Conservation (phyloP, 2,797 vertebrate genomes). For the Eurystomus glaucurus region DNA sequence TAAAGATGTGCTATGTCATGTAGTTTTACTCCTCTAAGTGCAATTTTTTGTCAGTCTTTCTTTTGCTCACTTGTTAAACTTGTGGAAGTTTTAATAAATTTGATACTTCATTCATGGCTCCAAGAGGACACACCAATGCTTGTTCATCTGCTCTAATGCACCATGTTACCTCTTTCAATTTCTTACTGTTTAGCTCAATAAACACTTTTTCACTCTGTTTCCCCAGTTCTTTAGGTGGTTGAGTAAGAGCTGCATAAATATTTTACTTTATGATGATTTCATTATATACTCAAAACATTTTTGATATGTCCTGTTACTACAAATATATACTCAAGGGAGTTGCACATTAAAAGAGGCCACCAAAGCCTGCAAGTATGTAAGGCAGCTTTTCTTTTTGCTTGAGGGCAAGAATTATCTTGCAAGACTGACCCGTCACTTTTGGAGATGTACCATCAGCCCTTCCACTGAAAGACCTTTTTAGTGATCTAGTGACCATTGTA, state of each 20-base stretch:
- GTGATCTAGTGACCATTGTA: not conserved
- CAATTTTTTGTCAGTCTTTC: not conserved
- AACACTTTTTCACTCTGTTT: not conserved
- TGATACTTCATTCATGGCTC: not conserved
- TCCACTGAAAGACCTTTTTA: not conserved
- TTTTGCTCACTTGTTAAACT: not conserved
- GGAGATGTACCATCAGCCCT: not conserved
- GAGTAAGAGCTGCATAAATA: not conserved
- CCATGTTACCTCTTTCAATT: not conserved
- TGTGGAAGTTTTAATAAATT: not conserved
- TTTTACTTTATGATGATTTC: not conserved
- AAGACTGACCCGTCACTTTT: not conserved
- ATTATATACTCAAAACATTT: not conserved
- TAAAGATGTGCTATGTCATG: not conserved
- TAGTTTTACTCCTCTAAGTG: not conserved
- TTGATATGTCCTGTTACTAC: not conserved
- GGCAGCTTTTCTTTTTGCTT: not conserved
- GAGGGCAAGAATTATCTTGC: not conserved
- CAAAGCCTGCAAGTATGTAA: not conserved
- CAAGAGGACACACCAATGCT: not conserved
- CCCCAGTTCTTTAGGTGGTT: not conserved
- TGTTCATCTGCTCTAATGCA: not conserved
- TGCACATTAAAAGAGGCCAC: not conserved
- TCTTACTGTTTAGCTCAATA: not conserved
- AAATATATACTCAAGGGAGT: not conserved